Base-by-base conservation (phyloP, 1,140 invertebrate species). In the Caenorhabditis elegans region DNA sequence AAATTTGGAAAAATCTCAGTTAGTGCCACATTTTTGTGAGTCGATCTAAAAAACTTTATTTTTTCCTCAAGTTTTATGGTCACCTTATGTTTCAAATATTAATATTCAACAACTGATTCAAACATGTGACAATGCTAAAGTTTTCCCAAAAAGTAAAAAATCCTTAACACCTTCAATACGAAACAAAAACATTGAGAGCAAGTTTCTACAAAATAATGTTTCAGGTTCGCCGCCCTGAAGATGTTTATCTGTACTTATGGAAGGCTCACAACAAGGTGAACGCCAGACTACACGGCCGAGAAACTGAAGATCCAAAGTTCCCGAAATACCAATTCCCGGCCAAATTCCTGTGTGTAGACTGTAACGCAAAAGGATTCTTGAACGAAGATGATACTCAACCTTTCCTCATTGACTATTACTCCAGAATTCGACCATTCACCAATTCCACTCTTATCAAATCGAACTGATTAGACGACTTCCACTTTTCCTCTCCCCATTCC, bases 191-290 rank as follows among this genome's bases (percentile, higher is more conserved):
- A n/a, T n/a, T n/a, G n/a, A n/a, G n/a, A n/a, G n/a, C n/a, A n/a
- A 75, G 17, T 17, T 26, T 26, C 28, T 36, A n/a, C n/a, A n/a
- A n/a, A 24, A 2, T 75, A 17, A 19, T 60, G 24, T 76, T 82
- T 39, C 60, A 85, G 84, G 85, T 85, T 17, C 75, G 78, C 2
- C 49, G 34, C 11, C 53, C 80, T 11, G 84, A 83, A 76, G 85
- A 85, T 51, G 84, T 85, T 43, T 82, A 79, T 46, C 22, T 85
- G 43, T 85, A 85, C 36, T 80, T 85, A 0, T 85, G 85, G 85
- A 85, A 79, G 39, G 85, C 84, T 13, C 85, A 85, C 84, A 85
- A 85, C 60, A 85, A 80, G 15, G 85, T 85, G 1, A 85, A 85
- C 60, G 82, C 80, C 3, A 60, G 85, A 51, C 81, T 85, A 13